Percentiles rank a stretch among this genome's conserved stretches.
phyloP scores from a whole-genome alignment of 2,113 vertebrate genomes.

The Pan troglodytes region DNA sequence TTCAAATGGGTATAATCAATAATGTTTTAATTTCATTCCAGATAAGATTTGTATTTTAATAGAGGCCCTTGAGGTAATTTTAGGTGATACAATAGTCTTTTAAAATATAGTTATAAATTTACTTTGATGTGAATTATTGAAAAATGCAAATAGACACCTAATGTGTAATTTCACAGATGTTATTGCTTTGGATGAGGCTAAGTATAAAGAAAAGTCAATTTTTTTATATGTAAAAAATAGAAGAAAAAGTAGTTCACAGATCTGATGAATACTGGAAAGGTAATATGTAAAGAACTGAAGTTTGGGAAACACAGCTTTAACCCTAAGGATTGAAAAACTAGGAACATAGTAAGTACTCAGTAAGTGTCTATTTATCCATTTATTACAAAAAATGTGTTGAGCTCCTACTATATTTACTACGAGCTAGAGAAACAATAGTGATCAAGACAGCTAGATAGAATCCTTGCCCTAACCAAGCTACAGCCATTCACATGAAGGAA shows the following conservation, averaged over 20 bases:
- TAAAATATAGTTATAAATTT: not conserved
- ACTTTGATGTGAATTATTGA: not conserved
- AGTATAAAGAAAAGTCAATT: not conserved
- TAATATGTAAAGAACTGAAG: not conserved
- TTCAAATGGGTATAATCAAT: not conserved
- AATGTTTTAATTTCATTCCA: not conserved
- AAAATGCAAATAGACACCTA: not conserved
- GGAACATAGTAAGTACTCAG: not conserved
- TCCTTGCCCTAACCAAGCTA: not conserved
- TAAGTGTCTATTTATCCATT: not conserved
- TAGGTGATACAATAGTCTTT: not conserved
- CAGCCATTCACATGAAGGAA: not conserved
- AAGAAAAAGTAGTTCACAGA: not conserved
- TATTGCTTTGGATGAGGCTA: not conserved
- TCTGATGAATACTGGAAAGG: not conserved
- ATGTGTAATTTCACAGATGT: not conserved
- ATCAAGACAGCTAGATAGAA: not conserved
- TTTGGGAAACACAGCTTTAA: not conserved
- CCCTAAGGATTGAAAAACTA: not conserved
- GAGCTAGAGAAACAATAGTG: not conserved
- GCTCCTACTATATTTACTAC: not conserved
- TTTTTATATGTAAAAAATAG: conserved; percentile 3
- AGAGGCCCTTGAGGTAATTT: not conserved
- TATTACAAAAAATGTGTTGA: not conserved
- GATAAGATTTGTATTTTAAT: not conserved